phyloP scores from a whole-genome alignment of 2,888 invertebrate species.

The Apotomis betuletana region DNA sequence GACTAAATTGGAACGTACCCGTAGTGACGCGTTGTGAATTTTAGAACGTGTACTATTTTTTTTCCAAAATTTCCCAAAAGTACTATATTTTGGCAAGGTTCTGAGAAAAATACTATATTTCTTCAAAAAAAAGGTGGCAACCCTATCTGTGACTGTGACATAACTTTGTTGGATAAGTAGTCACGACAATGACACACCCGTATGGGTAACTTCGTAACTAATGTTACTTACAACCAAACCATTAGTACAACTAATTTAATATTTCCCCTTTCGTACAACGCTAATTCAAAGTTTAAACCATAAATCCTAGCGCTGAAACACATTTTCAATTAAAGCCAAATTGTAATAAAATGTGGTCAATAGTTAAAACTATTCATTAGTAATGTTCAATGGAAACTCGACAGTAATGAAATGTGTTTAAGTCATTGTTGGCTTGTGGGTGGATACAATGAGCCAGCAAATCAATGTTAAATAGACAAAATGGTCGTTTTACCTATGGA shows the following conservation, averaged over 20 bases:
- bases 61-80: too few relatives aligned
- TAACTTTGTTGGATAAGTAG: conserved; percentile 1
- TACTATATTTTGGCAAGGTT: too few relatives aligned
- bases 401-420: not conserved
- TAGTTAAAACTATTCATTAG: conserved; percentile 25
- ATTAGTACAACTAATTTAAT: conserved; percentile 28
- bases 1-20: too few relatives aligned
- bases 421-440: conserved; percentile 5
- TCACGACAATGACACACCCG: conserved; percentile 5
- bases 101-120: too few relatives aligned
- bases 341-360: conserved; percentile 32
- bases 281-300: conserved; percentile 8
- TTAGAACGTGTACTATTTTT: too few relatives aligned
- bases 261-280: conserved; percentile 13
- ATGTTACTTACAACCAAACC: conserved; percentile 17
- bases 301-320: not conserved
- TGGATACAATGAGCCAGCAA: conserved; percentile 25
- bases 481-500: conserved; percentile 27
- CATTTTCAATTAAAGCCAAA: conserved; percentile 4
- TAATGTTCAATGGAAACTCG: not conserved
- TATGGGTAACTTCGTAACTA: conserved; percentile 14
- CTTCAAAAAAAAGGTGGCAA: too few relatives aligned
- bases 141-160: too few relatives aligned
- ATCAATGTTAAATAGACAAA: conserved; percentile 30
- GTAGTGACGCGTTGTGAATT: too few relatives aligned